A percentile compares a stretch with the other conserved stretches of the same genome.
Conservation (phyloP, 2,888 invertebrate genomes). For the Drosophila yooni region DNA sequence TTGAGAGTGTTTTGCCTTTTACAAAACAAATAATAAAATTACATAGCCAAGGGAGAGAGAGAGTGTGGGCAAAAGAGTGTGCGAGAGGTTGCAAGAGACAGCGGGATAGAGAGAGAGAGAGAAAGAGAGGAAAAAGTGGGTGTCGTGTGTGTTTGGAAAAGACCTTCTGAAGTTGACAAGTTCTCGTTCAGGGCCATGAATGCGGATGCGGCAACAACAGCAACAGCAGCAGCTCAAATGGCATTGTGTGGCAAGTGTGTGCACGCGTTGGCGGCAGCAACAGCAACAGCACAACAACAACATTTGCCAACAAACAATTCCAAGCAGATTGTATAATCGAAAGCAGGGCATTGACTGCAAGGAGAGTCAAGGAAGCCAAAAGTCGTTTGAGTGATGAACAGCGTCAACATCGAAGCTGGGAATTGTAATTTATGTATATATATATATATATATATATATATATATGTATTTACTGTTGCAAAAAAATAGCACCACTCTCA, state of each 20-base stretch:
- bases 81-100: neutral
- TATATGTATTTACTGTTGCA: neutral
- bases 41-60: neutral
- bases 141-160: conserved; percentile 8
- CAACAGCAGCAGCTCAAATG: conserved; percentile 32
- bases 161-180: conserved; percentile 66
- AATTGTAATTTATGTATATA: conserved; percentile 18
- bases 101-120: too few relatives aligned
- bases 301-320: conserved; percentile 8
- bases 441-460: neutral
- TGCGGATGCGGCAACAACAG: conserved; percentile 41
- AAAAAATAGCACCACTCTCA: too few relatives aligned
- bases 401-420: conserved; percentile 2
- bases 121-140: neutral
- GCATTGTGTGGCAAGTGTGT: conserved; percentile 45
- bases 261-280: conserved; percentile 51
- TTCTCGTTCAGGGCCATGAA: conserved; percentile 66
- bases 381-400: neutral
- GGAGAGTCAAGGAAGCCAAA: neutral
- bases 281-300: conserved; percentile 20
- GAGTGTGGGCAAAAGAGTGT: neutral
- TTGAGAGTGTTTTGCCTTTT: neutral
- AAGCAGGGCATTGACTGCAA: conserved; percentile 38
- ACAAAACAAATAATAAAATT: conserved; percentile 3
- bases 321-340: conserved; percentile 58